Percentiles rank a stretch among this genome's conserved stretches.
phyloP scores from a whole-genome alignment of 23 tunicate species.

The Halocynthia aurantium region DNA sequence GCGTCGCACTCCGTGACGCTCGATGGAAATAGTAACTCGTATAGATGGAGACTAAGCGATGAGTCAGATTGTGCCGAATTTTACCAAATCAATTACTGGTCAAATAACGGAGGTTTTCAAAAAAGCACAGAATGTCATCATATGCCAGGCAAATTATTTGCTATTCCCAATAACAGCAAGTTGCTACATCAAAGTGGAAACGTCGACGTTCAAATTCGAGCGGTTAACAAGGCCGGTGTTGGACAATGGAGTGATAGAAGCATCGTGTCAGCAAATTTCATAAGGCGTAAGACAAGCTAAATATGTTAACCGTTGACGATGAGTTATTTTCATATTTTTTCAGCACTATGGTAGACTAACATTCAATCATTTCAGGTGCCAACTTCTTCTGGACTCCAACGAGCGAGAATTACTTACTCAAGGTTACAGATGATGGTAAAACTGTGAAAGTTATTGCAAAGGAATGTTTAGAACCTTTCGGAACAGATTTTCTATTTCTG shows the following conservation, averaged over 20 bases:
- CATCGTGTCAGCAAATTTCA: background rate
- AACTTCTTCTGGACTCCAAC: constrained; percentile 1
- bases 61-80: no score
- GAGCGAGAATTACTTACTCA: background rate
- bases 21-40: no score
- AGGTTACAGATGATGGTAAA: background rate
- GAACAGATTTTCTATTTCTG: no score
- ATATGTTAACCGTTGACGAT: background rate
- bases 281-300: background rate
- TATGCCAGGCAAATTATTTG: background rate
- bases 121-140: background rate
- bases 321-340: no score
- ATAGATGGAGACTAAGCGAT: no score
- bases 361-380: background rate
- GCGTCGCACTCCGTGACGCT: no score
- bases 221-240: constrained; percentile 31
- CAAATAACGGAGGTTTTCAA: background rate
- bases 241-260: constrained; percentile 21
- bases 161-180: background rate
- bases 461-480: no score
- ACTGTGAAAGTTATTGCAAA: background rate
- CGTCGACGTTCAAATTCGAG: constrained; percentile 28
- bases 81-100: no score
- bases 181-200: background rate
- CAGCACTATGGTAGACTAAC: background rate